A percentile compares a stretch with the other conserved stretches of the same genome.
Conservation (phyloP, 2,113 vertebrate species). For the Labeo rohita region DNA sequence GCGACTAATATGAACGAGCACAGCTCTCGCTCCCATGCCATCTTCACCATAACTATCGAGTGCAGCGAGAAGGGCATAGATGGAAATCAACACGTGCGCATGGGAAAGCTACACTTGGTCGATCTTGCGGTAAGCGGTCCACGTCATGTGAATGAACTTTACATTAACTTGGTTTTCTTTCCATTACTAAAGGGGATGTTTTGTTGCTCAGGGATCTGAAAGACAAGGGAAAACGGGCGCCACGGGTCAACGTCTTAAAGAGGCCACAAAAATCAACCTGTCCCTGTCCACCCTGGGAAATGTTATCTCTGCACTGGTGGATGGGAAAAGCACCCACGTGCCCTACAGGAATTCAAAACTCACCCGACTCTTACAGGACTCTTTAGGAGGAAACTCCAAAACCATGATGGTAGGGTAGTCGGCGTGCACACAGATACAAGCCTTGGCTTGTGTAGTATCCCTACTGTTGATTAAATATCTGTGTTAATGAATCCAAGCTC, state of each 20-base stretch:
- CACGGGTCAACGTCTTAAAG: constrained; percentile 95
- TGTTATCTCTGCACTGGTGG: constrained; percentile 97
- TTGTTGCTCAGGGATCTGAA: constrained; percentile 87
- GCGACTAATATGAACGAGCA: constrained; percentile 99
- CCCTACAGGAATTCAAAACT: constrained; percentile 98
- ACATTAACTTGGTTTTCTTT: neutral
- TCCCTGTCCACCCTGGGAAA: constrained; percentile 97
- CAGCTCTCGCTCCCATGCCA: constrained; percentile 96
- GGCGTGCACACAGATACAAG: neutral
- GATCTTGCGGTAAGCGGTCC: constrained; percentile 88
- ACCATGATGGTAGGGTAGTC: constrained; percentile 91
- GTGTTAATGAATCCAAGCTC: neutral
- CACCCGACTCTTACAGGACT: constrained; percentile 95
- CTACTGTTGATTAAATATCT: too few relatives aligned
- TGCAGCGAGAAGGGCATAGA: constrained; percentile 97
- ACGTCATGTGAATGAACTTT: neutral
- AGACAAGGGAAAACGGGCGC: constrained; percentile 97
- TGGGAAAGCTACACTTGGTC: constrained; percentile 97
- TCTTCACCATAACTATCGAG: constrained; percentile 98
- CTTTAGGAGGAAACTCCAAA: constrained; percentile 97
- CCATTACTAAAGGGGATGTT: neutral
- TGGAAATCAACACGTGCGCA: constrained; percentile 94
- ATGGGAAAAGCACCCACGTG: constrained; percentile 97
- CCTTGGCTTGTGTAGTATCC: neutral
- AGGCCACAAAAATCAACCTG: constrained; percentile 98